These are phyloP conservation scores for Lacerta agilis DNA, from an alignment of 2,797 vertebrate genomes.

Conservation along the genomic window DNA sequence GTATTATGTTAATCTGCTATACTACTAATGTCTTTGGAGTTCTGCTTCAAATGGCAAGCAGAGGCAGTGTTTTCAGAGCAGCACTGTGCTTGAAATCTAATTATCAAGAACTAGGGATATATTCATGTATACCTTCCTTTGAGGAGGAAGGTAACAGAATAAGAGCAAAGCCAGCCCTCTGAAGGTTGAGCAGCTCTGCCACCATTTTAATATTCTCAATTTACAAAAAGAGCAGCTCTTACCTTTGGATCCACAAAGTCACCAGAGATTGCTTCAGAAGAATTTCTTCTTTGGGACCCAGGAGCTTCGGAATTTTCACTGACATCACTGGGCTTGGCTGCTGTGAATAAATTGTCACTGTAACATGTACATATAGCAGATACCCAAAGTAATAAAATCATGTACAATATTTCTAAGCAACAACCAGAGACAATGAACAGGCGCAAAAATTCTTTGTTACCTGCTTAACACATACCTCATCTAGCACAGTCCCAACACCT, in stretches of 20 bases:
- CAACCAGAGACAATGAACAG: background rate
- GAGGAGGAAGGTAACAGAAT: background rate
- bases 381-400: background rate
- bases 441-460: background rate
- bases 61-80: background rate
- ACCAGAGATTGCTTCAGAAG: conserved; percentile 74
- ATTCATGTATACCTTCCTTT: background rate
- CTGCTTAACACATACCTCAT: background rate
- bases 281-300: conserved; percentile 74
- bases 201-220: background rate
- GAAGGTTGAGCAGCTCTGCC: background rate
- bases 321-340: conserved; percentile 73
- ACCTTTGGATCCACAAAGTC: conserved; percentile 78
- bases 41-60: background rate
- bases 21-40: background rate
- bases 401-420: background rate
- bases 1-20: background rate
- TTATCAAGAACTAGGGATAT: background rate
- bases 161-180: background rate
- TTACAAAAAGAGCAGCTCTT: conserved; percentile 39
- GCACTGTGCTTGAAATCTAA: background rate
- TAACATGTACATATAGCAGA: background rate
- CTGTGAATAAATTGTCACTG: conserved; percentile 48
- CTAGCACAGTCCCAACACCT: background rate
- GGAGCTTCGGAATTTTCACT: conserved; percentile 72